Conservation (phyloP, 2,113 vertebrate species). For the Oplegnathus fasciatus region DNA sequence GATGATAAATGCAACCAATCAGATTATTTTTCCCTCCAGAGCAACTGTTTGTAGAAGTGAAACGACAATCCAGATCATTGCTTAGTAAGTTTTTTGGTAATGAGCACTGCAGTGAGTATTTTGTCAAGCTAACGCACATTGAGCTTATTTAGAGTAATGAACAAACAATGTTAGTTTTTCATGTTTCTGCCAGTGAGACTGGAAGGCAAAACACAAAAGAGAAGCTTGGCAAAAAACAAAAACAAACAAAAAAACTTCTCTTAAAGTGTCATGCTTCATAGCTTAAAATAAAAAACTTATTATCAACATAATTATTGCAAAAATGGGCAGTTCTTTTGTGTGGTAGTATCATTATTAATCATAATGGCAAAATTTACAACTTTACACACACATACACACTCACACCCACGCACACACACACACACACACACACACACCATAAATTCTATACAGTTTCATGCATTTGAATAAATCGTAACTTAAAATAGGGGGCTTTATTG, state of each 20-base stretch:
- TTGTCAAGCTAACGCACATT: not conserved
- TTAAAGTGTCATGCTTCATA: not conserved
- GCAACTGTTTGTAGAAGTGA: constrained; percentile 6
- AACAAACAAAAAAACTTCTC: not conserved
- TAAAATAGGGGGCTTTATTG: not conserved
- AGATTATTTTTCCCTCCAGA: not conserved
- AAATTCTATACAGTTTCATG: constrained; percentile 55
- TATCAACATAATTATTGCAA: constrained; percentile 54
- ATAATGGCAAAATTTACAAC: constrained; percentile 34
- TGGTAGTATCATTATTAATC: constrained; percentile 5
- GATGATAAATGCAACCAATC: not conserved
- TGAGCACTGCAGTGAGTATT: not conserved
- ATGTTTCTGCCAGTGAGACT: not conserved
- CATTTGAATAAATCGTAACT: constrained; percentile 15
- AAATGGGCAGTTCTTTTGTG: constrained; percentile 12
- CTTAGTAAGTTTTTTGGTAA: not conserved
- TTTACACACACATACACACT: constrained; percentile 14
- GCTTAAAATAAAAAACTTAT: not conserved
- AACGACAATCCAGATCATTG: not conserved
- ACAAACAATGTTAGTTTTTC: not conserved
- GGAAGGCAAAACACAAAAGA: not conserved
- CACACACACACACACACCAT: constrained; percentile 9
- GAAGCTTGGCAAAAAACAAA: not conserved
- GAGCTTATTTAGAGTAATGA: not conserved
- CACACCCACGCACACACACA: not conserved